A percentile compares a stretch with the other conserved stretches of the same genome.
These are phyloP conservation scores for Cygnus atratus DNA, from an alignment of 2,113 vertebrate genomes.

Conservation along the genomic window DNA sequence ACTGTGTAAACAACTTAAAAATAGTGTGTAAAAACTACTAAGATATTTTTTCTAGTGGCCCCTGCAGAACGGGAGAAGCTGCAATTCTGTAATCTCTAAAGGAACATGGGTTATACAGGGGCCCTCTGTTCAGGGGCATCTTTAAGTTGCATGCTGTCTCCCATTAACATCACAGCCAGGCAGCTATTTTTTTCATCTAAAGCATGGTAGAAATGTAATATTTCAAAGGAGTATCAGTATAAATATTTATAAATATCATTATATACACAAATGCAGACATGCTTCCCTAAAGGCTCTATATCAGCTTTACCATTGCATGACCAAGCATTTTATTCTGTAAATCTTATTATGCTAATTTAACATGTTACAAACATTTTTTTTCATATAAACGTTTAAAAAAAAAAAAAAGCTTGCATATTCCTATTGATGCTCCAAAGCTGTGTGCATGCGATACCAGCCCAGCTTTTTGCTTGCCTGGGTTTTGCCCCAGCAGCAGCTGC, in stretches of 20 bases:
- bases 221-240: not conserved
- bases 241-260: not conserved
- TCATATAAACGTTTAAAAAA: not conserved
- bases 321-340: not conserved
- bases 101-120: not conserved
- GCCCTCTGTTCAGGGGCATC: not conserved
- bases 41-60: not conserved
- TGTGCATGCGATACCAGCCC: no score
- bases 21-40: not conserved
- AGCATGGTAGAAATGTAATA: not conserved
- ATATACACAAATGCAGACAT: not conserved
- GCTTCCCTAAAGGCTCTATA: not conserved
- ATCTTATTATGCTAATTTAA: not conserved
- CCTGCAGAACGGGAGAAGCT: not conserved
- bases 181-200: not conserved
- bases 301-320: not conserved
- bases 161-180: not conserved
- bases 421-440: not conserved
- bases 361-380: not conserved
- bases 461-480: not conserved
- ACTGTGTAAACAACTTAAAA: not conserved
- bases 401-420: fast-evolving
- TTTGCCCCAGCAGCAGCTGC: not conserved
- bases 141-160: not conserved
- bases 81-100: not conserved